Conservation (phyloP, 2,888 invertebrate genomes). For the Stenchaetothrips biformis region DNA sequence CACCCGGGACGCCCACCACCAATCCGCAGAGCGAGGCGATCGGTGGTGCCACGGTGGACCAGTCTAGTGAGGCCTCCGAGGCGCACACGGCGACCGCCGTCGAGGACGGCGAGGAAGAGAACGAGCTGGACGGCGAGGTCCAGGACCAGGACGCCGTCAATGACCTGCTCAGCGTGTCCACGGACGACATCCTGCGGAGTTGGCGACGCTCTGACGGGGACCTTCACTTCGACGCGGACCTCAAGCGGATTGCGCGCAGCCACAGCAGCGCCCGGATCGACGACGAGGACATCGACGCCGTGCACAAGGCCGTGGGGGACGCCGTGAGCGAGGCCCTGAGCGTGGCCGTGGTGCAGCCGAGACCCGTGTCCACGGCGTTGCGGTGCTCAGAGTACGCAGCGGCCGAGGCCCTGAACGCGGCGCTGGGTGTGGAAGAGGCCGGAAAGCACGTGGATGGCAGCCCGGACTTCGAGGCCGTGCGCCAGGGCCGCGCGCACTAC, state of each 20-base stretch:
- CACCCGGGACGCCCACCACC: neutral
- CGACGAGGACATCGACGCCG: no score
- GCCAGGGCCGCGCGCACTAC: neutral
- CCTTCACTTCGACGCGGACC: slow-evolving; percentile 7
- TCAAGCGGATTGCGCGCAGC: slow-evolving; percentile 4
- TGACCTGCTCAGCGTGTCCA: slow-evolving; percentile 7
- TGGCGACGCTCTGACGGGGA: neutral
- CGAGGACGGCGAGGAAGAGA: neutral
- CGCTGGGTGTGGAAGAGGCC: neutral
- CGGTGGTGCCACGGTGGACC: neutral
- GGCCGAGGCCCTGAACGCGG: neutral
- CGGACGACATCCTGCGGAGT: slow-evolving; percentile 10
- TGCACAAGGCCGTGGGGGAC: neutral
- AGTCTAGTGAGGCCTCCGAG: neutral
- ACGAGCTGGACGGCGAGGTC: slow-evolving; percentile 1
- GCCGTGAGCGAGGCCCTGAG: neutral
- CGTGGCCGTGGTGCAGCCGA: neutral
- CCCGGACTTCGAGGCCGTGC: neutral
- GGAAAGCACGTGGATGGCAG: neutral
- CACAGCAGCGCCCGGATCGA: no score
- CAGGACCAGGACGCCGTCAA: neutral
- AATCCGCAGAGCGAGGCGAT: neutral
- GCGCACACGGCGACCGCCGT: neutral
- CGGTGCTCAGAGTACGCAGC: neutral
- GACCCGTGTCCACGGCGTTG: no score